Evolutionary conservation across 2,113 vertebrate species (phyloP).

Genomic region (Syngnathus floridae): DNA sequence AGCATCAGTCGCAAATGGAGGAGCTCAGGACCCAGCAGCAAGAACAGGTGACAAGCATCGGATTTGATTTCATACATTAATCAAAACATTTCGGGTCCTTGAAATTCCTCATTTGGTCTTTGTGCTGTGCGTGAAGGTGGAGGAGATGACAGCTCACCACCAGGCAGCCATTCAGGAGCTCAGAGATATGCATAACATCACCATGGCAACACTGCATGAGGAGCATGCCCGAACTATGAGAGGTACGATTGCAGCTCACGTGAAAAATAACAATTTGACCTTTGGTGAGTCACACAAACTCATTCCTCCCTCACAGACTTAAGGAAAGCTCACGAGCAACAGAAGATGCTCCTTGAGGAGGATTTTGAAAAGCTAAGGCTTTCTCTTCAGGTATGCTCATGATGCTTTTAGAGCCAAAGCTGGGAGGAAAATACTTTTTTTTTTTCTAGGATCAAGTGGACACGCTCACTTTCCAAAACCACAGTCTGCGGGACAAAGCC

Average conservation of each 20-base stretch:
- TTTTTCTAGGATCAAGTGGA: constrained; percentile 88
- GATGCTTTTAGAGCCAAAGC: neutral
- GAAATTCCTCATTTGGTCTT: neutral
- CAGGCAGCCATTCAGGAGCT: constrained; percentile 77
- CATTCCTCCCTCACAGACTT: constrained; percentile 68
- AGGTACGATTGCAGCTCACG: constrained; percentile 66
- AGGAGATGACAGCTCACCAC: constrained; percentile 80
- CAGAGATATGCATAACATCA: constrained; percentile 78
- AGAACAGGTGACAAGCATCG: constrained; percentile 60
- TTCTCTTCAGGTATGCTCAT: constrained; percentile 78
- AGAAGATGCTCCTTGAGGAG: constrained; percentile 84
- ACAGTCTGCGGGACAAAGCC: constrained; percentile 84
- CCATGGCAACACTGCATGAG: constrained; percentile 79
- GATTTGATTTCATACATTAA: neutral
- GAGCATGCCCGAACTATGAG: constrained; percentile 84
- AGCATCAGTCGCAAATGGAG: constrained; percentile 83
- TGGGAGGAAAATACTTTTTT: neutral
- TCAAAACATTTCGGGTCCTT: neutral
- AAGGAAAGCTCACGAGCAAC: constrained; percentile 81
- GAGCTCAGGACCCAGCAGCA: constrained; percentile 71
- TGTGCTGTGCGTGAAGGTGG: constrained; percentile 70
- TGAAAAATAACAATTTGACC: neutral
- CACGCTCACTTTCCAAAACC: constrained; percentile 90
- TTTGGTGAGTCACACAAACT: neutral
- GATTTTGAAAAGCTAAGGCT: constrained; percentile 86